A percentile compares a stretch with the other conserved stretches of the same genome.
Evolutionary conservation across 2,113 vertebrate species (phyloP).

Genomic region (Brienomyrus longianalis): DNA sequence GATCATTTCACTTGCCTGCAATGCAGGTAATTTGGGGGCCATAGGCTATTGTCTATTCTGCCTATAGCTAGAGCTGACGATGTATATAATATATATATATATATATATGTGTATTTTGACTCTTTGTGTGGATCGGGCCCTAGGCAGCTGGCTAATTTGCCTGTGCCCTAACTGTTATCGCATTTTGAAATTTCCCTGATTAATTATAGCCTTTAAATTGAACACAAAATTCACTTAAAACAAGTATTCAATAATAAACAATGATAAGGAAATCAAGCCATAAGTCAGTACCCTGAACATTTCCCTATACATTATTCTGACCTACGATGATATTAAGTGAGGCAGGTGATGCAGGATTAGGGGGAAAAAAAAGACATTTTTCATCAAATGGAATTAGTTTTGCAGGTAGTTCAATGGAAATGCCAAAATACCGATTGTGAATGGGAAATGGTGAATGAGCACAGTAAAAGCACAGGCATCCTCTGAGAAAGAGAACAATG

Average conservation of each 20-base stretch:
- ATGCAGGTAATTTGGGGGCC: not conserved
- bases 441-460: not conserved
- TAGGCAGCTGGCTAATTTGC: not conserved
- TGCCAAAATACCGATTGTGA: not conserved
- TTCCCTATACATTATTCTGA: not conserved
- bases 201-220: not conserved
- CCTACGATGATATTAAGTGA: not conserved
- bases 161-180: not conserved
- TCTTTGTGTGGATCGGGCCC: not conserved
- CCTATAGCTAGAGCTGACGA: not conserved
- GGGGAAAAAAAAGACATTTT: not conserved
- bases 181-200: not conserved
- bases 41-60: not conserved
- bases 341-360: not conserved
- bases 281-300: not conserved
- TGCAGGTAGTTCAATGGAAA: not conserved
- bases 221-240: not conserved
- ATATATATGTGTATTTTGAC: not conserved
- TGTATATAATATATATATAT: not conserved
- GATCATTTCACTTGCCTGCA: not conserved
- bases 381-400: not conserved
- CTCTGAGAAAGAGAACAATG: not conserved
- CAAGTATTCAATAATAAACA: not conserved
- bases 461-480: not conserved
- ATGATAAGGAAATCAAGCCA: not conserved